These are phyloP conservation scores for Lagopus leucura DNA, from an alignment of 2,113 vertebrate species.

Conservation along the genomic window DNA sequence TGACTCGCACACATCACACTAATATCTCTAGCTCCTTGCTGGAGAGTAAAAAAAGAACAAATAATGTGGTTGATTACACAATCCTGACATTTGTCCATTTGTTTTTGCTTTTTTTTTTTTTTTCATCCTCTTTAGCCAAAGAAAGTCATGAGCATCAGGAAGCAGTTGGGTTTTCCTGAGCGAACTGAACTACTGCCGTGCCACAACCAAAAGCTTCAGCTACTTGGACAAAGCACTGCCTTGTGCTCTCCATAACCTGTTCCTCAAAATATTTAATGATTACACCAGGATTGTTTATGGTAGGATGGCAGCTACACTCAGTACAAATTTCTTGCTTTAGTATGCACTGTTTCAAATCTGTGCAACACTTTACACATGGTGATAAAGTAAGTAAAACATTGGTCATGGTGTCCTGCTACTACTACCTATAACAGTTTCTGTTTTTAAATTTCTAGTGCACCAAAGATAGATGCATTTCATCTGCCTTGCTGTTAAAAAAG, in stretches of 20 bases:
- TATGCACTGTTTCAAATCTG: background rate
- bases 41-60: background rate
- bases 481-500: background rate
- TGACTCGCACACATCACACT: background rate
- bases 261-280: slow-evolving; percentile 65
- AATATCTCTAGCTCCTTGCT: background rate
- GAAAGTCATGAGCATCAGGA: background rate
- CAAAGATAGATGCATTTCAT: background rate
- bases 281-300: slow-evolving; percentile 40
- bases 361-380: slow-evolving; percentile 1
- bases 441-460: background rate
- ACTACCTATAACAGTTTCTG: background rate
- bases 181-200: background rate
- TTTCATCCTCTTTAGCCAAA: background rate
- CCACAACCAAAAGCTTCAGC: slow-evolving; percentile 37
- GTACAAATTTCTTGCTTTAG: slow-evolving; percentile 42
- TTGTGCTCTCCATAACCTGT: slow-evolving; percentile 54
- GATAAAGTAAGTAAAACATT: slow-evolving; percentile 39
- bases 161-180: background rate
- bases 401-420: background rate
- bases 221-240: slow-evolving; percentile 33
- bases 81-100: slow-evolving; percentile 36
- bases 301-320: slow-evolving; percentile 18
- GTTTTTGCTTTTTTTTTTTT: slow-evolving; percentile 20
- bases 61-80: slow-evolving; percentile 29